A percentile compares a stretch with the other conserved stretches of the same genome.
Evolutionary conservation across 2,888 invertebrate species (phyloP).

Genomic region (Cerastis leucographa): DNA sequence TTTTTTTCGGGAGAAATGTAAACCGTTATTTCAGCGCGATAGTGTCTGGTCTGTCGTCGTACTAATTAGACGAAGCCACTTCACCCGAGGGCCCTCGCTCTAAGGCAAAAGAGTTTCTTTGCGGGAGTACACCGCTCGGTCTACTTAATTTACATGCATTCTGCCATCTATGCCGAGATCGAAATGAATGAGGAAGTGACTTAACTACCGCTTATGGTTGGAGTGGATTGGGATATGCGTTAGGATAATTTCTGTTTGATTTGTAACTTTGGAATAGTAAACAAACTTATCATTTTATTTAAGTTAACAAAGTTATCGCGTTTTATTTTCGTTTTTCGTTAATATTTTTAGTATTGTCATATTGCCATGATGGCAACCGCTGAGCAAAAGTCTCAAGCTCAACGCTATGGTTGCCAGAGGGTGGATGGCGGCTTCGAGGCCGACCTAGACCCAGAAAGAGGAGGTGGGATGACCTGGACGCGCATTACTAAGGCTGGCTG

Average conservation of each 20-base stretch:
- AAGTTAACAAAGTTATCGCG: too few relatives aligned
- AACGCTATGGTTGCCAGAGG: background rate
- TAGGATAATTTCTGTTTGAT: background rate
- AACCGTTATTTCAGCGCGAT: slow-evolving; percentile 44
- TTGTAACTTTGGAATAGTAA: background rate
- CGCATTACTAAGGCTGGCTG: background rate
- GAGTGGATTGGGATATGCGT: background rate
- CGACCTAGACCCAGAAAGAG: background rate
- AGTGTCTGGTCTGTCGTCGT: slow-evolving; percentile 59
- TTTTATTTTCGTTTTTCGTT: background rate
- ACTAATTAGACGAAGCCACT: slow-evolving; percentile 77
- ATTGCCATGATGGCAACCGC: background rate
- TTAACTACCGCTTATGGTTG: slow-evolving; percentile 31
- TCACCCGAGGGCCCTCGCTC: slow-evolving; percentile 70
- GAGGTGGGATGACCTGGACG: background rate
- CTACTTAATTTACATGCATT: slow-evolving; percentile 73
- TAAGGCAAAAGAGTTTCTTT: slow-evolving; percentile 72
- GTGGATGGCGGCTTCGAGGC: background rate
- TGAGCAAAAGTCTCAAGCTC: background rate
- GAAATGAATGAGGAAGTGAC: slow-evolving; percentile 43
- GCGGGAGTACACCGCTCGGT: slow-evolving; percentile 63
- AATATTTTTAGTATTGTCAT: background rate
- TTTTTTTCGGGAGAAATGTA: slow-evolving; percentile 28
- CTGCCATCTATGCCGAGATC: slow-evolving; percentile 45
- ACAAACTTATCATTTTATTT: background rate